Conservation (phyloP, 2,113 vertebrate species). For the Mus spicilegus region DNA sequence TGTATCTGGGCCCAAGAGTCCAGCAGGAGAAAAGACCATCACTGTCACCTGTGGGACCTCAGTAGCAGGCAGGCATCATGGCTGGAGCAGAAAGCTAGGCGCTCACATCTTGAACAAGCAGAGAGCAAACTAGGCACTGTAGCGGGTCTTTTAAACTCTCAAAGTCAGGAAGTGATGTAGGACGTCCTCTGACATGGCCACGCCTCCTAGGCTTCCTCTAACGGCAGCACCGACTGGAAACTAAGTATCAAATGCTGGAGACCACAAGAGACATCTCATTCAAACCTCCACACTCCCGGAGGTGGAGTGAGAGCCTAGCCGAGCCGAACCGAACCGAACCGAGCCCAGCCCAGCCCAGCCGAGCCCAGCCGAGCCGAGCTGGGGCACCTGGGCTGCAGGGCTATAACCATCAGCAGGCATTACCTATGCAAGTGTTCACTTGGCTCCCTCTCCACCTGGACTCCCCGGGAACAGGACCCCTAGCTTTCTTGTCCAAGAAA, state of each 20-base stretch:
- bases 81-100: neutral
- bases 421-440: neutral
- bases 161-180: neutral
- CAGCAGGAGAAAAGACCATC: no score
- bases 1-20: neutral
- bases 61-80: neutral
- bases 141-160: neutral
- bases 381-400: neutral
- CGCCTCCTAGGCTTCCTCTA: neutral
- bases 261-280: neutral
- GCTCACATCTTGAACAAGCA: neutral
- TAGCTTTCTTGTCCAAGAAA: neutral
- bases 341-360: no score
- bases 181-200: neutral
- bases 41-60: no score
- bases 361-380: no score
- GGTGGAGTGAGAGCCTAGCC: neutral
- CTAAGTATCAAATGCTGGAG: neutral
- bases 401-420: rapidly evolving
- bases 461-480: neutral
- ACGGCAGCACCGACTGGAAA: neutral
- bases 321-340: no score
- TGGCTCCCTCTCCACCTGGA: neutral
- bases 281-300: neutral
- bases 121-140: neutral